Conservation (phyloP, 2,888 invertebrate species). For the Gonocerus acuteangulatus region DNA sequence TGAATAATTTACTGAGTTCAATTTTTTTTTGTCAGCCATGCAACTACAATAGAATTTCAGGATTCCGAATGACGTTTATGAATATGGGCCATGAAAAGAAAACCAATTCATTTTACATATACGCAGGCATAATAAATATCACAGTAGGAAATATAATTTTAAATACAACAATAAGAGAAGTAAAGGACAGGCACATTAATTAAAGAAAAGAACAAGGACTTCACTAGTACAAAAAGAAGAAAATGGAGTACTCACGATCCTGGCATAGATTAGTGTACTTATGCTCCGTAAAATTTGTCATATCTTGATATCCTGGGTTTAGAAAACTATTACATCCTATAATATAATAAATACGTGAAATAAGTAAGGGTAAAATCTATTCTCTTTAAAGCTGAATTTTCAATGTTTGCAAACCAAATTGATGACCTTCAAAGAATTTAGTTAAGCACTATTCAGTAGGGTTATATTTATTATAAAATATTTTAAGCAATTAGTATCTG, state of each 20-base stretch:
- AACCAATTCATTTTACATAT: too few relatives aligned
- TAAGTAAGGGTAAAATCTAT: not conserved
- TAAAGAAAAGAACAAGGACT: not conserved
- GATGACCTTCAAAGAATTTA: not conserved
- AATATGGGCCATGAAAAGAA: too few relatives aligned
- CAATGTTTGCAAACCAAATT: not conserved
- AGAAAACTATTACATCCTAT: conserved; percentile 34
- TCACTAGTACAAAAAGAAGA: conserved; percentile 5
- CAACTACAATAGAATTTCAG: too few relatives aligned
- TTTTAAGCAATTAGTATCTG: too few relatives aligned
- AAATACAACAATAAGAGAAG: too few relatives aligned
- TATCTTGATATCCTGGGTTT: conserved; percentile 34
- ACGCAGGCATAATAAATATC: too few relatives aligned
- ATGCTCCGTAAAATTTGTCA: conserved; percentile 28
- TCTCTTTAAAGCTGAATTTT: not conserved
- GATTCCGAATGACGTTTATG: too few relatives aligned
- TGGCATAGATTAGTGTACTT: conserved; percentile 28
- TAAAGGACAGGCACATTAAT: too few relatives aligned
- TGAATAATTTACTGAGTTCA: too few relatives aligned
- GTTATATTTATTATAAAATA: not conserved
- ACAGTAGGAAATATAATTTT: too few relatives aligned
- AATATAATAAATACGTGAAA: not conserved
- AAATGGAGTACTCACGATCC: conserved; percentile 28
- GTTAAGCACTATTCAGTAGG: not conserved
- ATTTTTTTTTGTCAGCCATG: too few relatives aligned